Evolutionary conservation across 2,888 invertebrate species (phyloP).

Genomic region (Amiota communis): DNA sequence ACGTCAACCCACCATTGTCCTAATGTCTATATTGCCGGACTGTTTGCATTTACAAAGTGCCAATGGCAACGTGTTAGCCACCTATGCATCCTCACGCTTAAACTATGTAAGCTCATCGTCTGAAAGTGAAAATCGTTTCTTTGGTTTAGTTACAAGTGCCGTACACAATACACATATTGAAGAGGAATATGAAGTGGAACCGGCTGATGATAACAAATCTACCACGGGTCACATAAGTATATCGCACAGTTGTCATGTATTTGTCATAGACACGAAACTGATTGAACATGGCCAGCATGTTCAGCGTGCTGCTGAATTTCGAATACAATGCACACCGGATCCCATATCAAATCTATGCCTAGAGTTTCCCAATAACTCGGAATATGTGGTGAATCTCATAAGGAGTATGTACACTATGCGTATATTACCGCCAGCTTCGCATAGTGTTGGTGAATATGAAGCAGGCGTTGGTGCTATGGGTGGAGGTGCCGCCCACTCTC

Average conservation of each 20-base stretch:
- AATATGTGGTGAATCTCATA: conserved; percentile 82
- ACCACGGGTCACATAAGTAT: conserved; percentile 74
- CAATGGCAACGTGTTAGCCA: conserved; percentile 85
- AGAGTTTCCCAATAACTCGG: conserved; percentile 92
- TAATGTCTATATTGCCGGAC: conserved; percentile 88
- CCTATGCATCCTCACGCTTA: conserved; percentile 89
- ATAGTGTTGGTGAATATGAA: conserved; percentile 57
- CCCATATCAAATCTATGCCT: conserved; percentile 85
- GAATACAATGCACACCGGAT: conserved; percentile 87
- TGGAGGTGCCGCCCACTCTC: conserved; percentile 79
- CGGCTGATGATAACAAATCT: conserved; percentile 40
- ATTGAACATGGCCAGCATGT: conserved; percentile 87
- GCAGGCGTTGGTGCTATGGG: conserved; percentile 41
- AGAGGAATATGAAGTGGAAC: conserved; percentile 66
- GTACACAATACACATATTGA: conserved; percentile 75
- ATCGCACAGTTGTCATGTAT: conserved; percentile 95
- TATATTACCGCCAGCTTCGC: conserved; percentile 69
- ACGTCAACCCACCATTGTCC: conserved; percentile 86
- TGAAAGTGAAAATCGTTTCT: conserved; percentile 92
- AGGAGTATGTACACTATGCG: conserved; percentile 83
- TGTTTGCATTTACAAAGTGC: conserved; percentile 86
- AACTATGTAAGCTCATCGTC: conserved; percentile 92
- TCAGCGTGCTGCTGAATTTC: conserved; percentile 86
- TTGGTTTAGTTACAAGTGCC: conserved; percentile 92
- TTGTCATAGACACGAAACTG: conserved; percentile 91